Percentiles rank a stretch among this genome's conserved stretches.
phyloP scores from a whole-genome alignment of 2,888 invertebrate genomes.

The Griposia aprilina region DNA sequence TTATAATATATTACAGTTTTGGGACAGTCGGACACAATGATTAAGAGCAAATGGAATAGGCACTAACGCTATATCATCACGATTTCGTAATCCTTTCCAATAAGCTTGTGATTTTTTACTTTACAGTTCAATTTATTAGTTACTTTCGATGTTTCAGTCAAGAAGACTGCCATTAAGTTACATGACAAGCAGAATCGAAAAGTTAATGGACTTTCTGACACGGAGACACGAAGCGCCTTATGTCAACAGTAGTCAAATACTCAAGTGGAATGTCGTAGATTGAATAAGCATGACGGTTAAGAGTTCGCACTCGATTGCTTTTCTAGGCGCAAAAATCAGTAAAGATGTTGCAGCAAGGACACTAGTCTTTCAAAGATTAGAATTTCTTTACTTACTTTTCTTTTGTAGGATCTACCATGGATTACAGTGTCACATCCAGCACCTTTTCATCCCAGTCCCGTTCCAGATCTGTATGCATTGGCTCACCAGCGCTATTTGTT shows the following conservation, averaged over 20 bases:
- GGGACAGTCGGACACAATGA: slow-evolving; percentile 61
- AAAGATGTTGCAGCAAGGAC: no score
- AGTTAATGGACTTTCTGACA: no score
- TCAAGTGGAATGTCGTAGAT: not conserved
- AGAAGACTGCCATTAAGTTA: not conserved
- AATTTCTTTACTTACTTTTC: not conserved
- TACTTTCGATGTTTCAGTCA: not conserved
- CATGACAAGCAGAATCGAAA: not conserved
- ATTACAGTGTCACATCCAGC: slow-evolving; percentile 42
- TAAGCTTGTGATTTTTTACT: not conserved
- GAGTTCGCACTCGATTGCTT: not conserved
- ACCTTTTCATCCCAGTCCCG: slow-evolving; percentile 40
- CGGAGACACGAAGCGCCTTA: not conserved
- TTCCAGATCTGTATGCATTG: slow-evolving; percentile 81
- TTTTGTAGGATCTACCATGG: not conserved
- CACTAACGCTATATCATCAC: not conserved
- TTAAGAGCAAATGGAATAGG: slow-evolving; percentile 53
- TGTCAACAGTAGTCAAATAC: not conserved
- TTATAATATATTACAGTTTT: slow-evolving; percentile 75
- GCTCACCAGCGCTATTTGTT: slow-evolving; percentile 77
- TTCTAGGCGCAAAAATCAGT: not conserved
- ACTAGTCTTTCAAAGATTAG: no score
- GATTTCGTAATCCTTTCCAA: not conserved
- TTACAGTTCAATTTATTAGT: not conserved
- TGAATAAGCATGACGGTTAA: not conserved